Base-by-base conservation (phyloP, 1,140 invertebrate species). In the Acyrthosiphon pisum region DNA sequence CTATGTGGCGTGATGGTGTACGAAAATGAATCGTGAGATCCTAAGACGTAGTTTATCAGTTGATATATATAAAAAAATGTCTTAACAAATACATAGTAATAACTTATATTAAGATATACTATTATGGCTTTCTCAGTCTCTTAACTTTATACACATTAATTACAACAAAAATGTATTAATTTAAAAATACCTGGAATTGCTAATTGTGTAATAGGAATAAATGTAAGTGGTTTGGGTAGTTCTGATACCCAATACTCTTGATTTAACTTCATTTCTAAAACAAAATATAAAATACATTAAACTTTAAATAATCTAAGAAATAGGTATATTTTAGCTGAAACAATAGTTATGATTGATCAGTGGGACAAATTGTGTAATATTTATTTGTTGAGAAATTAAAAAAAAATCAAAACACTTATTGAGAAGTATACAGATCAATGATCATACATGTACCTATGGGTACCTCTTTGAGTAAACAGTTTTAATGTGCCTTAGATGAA, bases 21-120 rank as follows among this genome's bases (percentile, higher is more conserved):
- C 14, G 97, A 97, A 96, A 97, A 97, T 94, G 97, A 97, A 95
- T 98, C 97, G 95, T 98, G 97, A 90, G 97, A 97, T 94, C 98
- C 98, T 98, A 94, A 89, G 95, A 95, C 44, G 94, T 94, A 46
- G 20, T 91, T 91, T 76, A 76, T 35, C n/a, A 76, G 23, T 76
- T n/a, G n/a, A 76, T n/a, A 53, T 22, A 53, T 23, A 26, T 83
- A 26, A 48, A n/a, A 88, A 89, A 90, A 84, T 23, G 26, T 68
- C 30, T 76, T n/a, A 76, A 76, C 14, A n/a, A 76, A 76, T 81
- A 30, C 14, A 23, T 84, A 86, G 18, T 41, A 56, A 89, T 83
- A 81, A 83, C 18, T 20, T 22, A 86, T 60, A 41, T 41, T 41
- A 41, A 84, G 6, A 37, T 37, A 53, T 26, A 81, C 23, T 48